Percentiles rank a stretch among this genome's conserved stretches.
Conservation (phyloP, 92 coral and sea anemone genomes). For the Palythoa caribaeorum region DNA sequence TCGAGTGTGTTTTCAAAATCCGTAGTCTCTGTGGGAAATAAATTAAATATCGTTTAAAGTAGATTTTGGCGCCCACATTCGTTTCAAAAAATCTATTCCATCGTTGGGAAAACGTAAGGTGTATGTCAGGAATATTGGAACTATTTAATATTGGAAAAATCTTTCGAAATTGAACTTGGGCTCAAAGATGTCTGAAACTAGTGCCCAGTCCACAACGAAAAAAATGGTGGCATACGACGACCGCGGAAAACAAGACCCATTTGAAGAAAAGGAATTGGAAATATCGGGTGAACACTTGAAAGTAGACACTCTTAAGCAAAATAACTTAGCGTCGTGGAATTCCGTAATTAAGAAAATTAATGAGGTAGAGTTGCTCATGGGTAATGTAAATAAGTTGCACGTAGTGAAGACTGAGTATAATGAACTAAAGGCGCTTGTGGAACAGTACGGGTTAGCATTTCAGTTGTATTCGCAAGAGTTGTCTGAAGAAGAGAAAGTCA, state of each 20-base stretch:
- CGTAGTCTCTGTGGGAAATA: no score
- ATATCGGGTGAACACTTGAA: constrained; percentile 16
- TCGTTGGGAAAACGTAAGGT: neutral
- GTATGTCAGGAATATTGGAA: neutral
- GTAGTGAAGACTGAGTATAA: constrained; percentile 42
- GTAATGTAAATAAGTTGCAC: constrained; percentile 27
- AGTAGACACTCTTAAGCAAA: constrained; percentile 15
- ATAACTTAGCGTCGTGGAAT: neutral
- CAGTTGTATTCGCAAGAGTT: constrained; percentile 7
- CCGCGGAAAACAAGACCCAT: neutral
- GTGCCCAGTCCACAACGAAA: neutral
- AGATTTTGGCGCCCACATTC: constrained; percentile 11
- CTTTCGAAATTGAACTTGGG: constrained; percentile 2
- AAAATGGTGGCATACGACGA: neutral
- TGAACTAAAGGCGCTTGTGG: neutral
- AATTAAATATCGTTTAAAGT: no score
- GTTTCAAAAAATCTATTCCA: neutral
- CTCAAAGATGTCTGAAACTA: constrained; percentile 1
- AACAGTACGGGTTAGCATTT: constrained; percentile 34
- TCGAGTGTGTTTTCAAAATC: no score
- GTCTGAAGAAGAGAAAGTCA: constrained; percentile 12
- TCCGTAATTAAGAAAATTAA: constrained; percentile 47
- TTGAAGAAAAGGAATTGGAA: neutral
- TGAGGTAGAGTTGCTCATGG: constrained; percentile 36
- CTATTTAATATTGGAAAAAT: constrained; percentile 3